Evolutionary conservation across 2,113 vertebrate species (phyloP), one percentile per base, ranked within the genome.

Genomic region (Panthera leo): DNA sequence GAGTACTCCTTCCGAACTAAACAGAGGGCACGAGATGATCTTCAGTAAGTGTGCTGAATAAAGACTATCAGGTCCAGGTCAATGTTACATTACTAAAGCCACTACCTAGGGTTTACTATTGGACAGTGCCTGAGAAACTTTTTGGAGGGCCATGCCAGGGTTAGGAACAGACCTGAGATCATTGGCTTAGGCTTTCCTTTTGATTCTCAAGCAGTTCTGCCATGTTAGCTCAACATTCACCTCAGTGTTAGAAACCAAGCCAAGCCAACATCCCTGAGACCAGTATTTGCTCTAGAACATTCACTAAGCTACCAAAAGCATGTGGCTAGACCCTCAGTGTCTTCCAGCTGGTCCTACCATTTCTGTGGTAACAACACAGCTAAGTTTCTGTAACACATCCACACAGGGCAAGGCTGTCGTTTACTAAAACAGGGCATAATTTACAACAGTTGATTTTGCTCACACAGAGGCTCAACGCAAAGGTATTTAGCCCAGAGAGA

Each of bases 161-260:
- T 61, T 85, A 70, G 67, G 5, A 53, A 36, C 29, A 75, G 25
- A 39, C n/a, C 25, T 55, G 65, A 39, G 25, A 25, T 68, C 58
- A 48, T 12, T 29, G 63, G 21, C 5, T 51, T 13, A 51, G 45
- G 55, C 12, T 15, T 92, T 71, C 21, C 84, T 76, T 73, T 68
- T 23, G 42, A 34, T 89, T 65, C 58, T 68, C 27, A 51, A 51
- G 21, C 39, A 89, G 18, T n/a, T 96, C 42, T 89, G 76, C 45
- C 25, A 27, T 18, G 3, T 39, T 36, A 82, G 34, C 10, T 83
- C 29, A 39, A 71, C 25, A 68, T 48, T 61, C 55, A 48, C 12
- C 18, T 93, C 70, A 58, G 55, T 65, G 15, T 92, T 80, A 80
- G 65, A 80, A 48, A 76, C 89, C 84, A 13, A 31, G 31, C 48